These are phyloP conservation scores for Halichondria panicea DNA, from an alignment of 37 sponge, comb jelly and placozoan genomes.

Conservation along the genomic window DNA sequence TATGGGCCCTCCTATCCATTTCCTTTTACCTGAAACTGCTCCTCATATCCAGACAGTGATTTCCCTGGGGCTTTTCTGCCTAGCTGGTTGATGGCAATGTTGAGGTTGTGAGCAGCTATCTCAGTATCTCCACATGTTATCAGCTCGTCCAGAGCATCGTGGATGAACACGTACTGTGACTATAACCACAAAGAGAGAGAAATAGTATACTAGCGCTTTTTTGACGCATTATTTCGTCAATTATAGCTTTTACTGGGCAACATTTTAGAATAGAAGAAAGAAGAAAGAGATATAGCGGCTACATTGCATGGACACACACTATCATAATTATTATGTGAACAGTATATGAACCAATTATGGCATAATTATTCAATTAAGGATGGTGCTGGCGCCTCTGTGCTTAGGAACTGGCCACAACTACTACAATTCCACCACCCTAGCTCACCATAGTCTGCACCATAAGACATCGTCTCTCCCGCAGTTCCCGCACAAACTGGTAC, in stretches of 20 bases:
- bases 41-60: slow-evolving; percentile 4
- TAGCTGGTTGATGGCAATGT: slow-evolving; percentile 11
- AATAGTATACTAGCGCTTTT: no score
- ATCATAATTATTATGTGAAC: no score
- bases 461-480: slow-evolving; percentile 23
- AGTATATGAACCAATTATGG: no score
- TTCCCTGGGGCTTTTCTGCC: not conserved
- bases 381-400: no score
- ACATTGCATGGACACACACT: no score
- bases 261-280: no score
- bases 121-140: slow-evolving; percentile 44
- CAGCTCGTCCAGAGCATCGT: slow-evolving; percentile 58
- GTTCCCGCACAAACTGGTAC: slow-evolving; percentile 15
- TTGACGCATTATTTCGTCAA: no score
- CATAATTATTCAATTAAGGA: no score
- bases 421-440: not conserved
- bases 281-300: no score
- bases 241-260: no score
- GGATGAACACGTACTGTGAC: slow-evolving; percentile 62
- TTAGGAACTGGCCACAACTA: not conserved
- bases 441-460: slow-evolving; percentile 59
- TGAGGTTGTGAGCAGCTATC: slow-evolving; percentile 8
- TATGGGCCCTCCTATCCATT: not conserved
- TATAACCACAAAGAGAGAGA: not conserved
- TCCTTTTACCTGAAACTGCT: slow-evolving; percentile 21